phyloP scores from a whole-genome alignment of 2,888 invertebrate genomes.

The Plebejus anna region DNA sequence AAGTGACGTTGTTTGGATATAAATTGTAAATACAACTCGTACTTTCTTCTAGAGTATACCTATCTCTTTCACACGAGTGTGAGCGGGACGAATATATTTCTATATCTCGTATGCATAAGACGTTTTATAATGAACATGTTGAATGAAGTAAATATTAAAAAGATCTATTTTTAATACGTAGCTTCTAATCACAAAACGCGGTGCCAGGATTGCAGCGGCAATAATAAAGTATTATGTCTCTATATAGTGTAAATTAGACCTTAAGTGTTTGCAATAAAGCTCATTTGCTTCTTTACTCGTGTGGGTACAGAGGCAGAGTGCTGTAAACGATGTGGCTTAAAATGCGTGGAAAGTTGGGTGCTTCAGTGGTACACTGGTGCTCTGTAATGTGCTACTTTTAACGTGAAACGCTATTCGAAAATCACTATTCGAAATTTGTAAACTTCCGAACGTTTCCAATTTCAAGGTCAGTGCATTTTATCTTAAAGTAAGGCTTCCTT shows the following conservation, averaged over 20 bases:
- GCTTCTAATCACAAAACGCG: conserved; percentile 51
- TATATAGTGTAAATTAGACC: conserved; percentile 46
- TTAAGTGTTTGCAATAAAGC: conserved; percentile 58
- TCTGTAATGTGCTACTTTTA: conserved; percentile 40
- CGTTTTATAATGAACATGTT: conserved; percentile 28
- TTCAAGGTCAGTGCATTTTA: conserved; percentile 32
- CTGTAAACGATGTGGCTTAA: conserved; percentile 24
- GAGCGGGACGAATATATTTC: conserved; percentile 36
- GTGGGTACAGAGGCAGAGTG: conserved; percentile 30
- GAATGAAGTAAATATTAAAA: conserved; percentile 28
- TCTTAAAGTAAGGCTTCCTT: conserved; percentile 32
- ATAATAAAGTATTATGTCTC: conserved; percentile 57
- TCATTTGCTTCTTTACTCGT: conserved; percentile 47
- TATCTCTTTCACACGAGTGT: conserved; percentile 29
- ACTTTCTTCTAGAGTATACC: conserved; percentile 15
- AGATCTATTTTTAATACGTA: conserved; percentile 66
- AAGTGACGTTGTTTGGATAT: conserved; percentile 21
- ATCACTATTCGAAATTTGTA: conserved; percentile 28
- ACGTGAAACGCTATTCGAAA: conserved; percentile 4
- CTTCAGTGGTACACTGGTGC: conserved; percentile 62
- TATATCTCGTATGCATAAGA: conserved; percentile 31
- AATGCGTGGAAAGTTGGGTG: conserved; percentile 44
- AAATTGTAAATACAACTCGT: conserved; percentile 19
- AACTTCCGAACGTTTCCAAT: conserved; percentile 28
- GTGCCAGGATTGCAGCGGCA: conserved; percentile 58